Percentiles rank a stretch among this genome's conserved stretches.
phyloP scores from a whole-genome alignment of 2,888 invertebrate species.

The Octonoba sinensis region DNA sequence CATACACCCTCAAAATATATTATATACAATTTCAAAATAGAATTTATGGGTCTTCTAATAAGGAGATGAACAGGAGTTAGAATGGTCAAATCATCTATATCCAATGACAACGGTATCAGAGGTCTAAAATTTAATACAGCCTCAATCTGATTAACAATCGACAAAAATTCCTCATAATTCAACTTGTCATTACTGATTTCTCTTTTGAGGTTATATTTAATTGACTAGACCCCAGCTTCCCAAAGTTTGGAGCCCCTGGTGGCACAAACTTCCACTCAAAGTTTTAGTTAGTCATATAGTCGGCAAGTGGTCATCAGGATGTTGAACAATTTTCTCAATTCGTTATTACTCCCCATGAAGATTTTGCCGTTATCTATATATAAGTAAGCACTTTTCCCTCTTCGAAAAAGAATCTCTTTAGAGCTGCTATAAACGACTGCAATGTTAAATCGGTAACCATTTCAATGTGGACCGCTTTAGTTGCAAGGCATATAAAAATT shows the following conservation, averaged over 20 bases:
- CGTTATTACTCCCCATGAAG: neutral
- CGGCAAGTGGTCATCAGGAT: neutral
- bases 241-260: too few relatives aligned
- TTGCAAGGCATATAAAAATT: neutral
- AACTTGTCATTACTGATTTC: slow-evolving; percentile 66
- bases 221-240: slow-evolving; percentile 68
- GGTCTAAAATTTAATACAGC: too few relatives aligned
- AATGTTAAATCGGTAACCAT: slow-evolving; percentile 8
- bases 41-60: too few relatives aligned
- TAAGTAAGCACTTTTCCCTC: slow-evolving; percentile 10
- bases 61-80: too few relatives aligned
- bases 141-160: too few relatives aligned
- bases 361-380: slow-evolving; percentile 9
- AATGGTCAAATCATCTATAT: too few relatives aligned
- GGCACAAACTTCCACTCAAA: neutral
- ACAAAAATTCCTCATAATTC: too few relatives aligned
- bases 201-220: slow-evolving; percentile 71
- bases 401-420: slow-evolving; percentile 12
- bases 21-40: too few relatives aligned
- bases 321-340: neutral
- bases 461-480: slow-evolving; percentile 15
- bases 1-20: too few relatives aligned
- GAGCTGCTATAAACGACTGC: slow-evolving; percentile 9
- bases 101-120: too few relatives aligned
- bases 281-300: slow-evolving; percentile 60